These are phyloP conservation scores for Macropis europaea DNA, from an alignment of 2,888 invertebrate genomes.

Conservation along the genomic window DNA sequence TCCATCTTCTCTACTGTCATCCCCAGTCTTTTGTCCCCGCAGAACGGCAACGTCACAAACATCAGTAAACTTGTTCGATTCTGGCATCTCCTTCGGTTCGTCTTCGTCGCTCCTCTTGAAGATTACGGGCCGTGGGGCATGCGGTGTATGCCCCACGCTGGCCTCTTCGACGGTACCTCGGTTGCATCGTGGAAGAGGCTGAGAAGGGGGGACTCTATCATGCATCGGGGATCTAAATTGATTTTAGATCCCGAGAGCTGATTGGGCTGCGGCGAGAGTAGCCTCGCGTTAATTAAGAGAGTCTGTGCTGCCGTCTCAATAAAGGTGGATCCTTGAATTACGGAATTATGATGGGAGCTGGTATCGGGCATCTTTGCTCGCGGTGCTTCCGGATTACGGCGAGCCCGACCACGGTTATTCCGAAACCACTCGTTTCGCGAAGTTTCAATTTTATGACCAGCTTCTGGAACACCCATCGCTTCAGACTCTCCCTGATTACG, in stretches of 20 bases:
- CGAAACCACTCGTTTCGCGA: neutral
- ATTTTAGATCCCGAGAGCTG: conserved; percentile 72
- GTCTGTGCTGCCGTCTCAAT: conserved; percentile 69
- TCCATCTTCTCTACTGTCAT: no score
- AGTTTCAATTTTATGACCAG: neutral
- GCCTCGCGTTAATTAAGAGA: conserved; percentile 73
- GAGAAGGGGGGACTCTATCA: conserved; percentile 59
- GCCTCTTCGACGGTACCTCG: conserved; percentile 19
- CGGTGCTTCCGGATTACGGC: conserved; percentile 47
- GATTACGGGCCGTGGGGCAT: conserved; percentile 34
- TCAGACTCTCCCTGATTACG: no score
- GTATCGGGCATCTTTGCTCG: conserved; percentile 19
- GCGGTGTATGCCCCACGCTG: conserved; percentile 20
- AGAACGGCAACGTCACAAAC: conserved; percentile 14
- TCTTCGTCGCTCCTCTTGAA: conserved; percentile 19
- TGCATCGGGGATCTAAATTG: conserved; percentile 70
- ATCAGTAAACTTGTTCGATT: conserved; percentile 6
- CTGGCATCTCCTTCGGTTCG: conserved; percentile 2
- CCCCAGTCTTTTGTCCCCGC: no score
- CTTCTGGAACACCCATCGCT: neutral
- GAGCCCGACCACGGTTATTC: neutral
- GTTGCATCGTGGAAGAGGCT: conserved; percentile 26
- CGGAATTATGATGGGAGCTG: conserved; percentile 55
- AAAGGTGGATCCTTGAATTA: conserved; percentile 63
- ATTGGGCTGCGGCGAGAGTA: conserved; percentile 68